Evolutionary conservation across 2,113 vertebrate species (phyloP).

Genomic region (Pomatorhinus ruficollis): DNA sequence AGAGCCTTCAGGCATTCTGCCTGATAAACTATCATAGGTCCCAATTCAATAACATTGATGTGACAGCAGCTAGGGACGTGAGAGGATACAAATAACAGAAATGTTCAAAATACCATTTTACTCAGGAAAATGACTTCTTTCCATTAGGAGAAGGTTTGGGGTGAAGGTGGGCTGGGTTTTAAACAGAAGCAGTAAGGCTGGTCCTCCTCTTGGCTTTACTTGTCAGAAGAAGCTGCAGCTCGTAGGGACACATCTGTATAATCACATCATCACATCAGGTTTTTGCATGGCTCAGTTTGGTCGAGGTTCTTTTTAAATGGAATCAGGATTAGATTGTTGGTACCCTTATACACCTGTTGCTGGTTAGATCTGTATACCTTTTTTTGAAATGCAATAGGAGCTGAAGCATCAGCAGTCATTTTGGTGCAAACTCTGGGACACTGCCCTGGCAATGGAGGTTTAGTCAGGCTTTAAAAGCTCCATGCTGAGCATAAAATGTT

Average conservation of each 20-base stretch:
- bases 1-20: constrained; percentile 15
- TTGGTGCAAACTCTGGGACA: neutral
- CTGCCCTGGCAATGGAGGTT: neutral
- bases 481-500: neutral
- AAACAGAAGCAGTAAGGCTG: neutral
- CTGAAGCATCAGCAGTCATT: neutral
- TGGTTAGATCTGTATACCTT: neutral
- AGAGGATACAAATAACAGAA: constrained; percentile 2
- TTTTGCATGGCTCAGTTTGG: neutral
- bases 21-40: constrained; percentile 24
- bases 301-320: neutral
- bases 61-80: constrained; percentile 24
- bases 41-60: neutral
- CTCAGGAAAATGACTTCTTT: neutral
- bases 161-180: neutral
- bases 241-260: neutral
- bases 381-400: neutral
- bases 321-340: neutral
- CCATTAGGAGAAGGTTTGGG: neutral
- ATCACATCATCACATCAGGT: rapidly evolving
- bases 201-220: neutral
- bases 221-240: neutral
- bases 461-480: neutral
- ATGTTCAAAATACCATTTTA: neutral
- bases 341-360: neutral